A percentile compares a stretch with the other conserved stretches of the same genome.
Conservation (phyloP, 2,888 invertebrate species). For the Sesia apiformis region DNA sequence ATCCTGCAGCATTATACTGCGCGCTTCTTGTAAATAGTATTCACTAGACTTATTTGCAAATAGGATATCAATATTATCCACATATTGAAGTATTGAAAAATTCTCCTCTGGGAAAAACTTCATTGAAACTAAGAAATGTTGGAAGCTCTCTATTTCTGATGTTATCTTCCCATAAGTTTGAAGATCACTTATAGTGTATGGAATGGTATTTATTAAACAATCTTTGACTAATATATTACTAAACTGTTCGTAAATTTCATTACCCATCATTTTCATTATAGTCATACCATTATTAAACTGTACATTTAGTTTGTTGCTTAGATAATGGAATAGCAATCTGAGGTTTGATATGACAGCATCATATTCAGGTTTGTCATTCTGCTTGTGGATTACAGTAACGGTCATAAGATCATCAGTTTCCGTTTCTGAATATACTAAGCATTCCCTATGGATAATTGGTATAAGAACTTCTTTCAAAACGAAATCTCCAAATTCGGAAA, state of each 20-base stretch:
- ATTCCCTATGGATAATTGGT: constrained; percentile 71
- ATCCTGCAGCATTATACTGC: constrained; percentile 85
- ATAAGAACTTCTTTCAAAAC: constrained; percentile 73
- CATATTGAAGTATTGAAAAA: constrained; percentile 78
- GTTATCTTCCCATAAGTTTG: constrained; percentile 78
- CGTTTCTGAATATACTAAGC: constrained; percentile 50
- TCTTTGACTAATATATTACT: constrained; percentile 79
- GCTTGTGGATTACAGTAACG: constrained; percentile 50
- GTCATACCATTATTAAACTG: constrained; percentile 37
- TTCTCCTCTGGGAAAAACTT: constrained; percentile 75
- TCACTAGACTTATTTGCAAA: constrained; percentile 86
- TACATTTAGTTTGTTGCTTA: constrained; percentile 72
- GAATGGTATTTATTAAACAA: constrained; percentile 84
- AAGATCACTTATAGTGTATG: constrained; percentile 82
- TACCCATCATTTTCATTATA: constrained; percentile 73
- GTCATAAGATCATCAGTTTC: constrained; percentile 42
- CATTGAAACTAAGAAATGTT: constrained; percentile 74
- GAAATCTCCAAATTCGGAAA: constrained; percentile 74
- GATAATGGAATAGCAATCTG: constrained; percentile 70
- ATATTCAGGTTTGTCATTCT: constrained; percentile 57
- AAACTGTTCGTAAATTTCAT: constrained; percentile 73
- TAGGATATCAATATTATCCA: constrained; percentile 81
- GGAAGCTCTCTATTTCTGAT: constrained; percentile 78
- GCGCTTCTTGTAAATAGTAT: constrained; percentile 79
- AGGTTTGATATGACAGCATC: constrained; percentile 74